phyloP scores from a whole-genome alignment of 2,113 vertebrate species.

The Brachypodius melanocephalos region DNA sequence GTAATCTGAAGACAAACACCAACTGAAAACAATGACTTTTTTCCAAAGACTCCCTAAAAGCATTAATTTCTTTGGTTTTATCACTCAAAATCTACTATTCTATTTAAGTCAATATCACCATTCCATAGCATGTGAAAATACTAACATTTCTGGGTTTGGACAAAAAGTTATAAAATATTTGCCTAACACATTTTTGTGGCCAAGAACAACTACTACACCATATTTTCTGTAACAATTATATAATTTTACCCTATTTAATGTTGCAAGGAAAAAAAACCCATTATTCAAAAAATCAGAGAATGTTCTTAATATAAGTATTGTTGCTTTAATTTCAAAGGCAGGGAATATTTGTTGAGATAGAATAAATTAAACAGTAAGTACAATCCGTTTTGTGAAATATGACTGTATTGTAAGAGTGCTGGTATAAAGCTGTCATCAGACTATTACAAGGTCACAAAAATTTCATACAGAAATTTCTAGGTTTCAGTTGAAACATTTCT shows the following conservation, averaged over 20 bases:
- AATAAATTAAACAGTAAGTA: not conserved
- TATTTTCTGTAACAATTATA: not conserved
- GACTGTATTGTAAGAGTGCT: not conserved
- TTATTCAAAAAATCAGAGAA: not conserved
- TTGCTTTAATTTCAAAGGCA: not conserved
- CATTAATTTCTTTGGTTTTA: not conserved
- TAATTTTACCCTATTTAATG: not conserved
- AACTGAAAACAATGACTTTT: not conserved
- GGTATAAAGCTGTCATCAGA: not conserved
- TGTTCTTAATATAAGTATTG: not conserved
- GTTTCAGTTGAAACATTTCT: not conserved
- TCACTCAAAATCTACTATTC: not conserved
- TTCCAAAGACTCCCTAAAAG: not conserved
- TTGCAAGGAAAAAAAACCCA: not conserved
- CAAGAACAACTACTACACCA: not conserved
- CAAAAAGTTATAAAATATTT: not conserved
- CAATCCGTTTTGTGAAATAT: not conserved
- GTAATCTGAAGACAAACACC: constrained; percentile 6
- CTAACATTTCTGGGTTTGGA: not conserved
- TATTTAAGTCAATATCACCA: not conserved
- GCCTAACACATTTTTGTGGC: not conserved
- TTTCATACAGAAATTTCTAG: not conserved
- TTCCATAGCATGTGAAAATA: not conserved
- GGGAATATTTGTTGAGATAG: not conserved
- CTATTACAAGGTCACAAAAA: not conserved